Conservation (phyloP, 1,140 invertebrate genomes). For the Campoletis sonorensis region DNA sequence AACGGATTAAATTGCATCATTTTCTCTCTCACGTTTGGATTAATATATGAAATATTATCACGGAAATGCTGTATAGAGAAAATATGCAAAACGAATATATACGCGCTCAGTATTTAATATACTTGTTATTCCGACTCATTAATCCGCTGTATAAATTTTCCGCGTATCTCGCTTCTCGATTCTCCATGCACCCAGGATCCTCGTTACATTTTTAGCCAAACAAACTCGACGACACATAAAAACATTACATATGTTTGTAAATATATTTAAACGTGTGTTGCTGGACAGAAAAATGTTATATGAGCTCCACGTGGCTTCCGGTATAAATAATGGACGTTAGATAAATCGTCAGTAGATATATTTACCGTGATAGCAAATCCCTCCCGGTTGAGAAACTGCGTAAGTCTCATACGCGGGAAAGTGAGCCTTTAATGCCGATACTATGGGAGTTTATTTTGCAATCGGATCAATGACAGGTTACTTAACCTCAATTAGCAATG, state of each 20-base stretch:
- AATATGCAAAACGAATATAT: neutral
- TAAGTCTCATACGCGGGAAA: neutral
- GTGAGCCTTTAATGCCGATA: constrained; percentile 1
- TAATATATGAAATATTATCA: constrained; percentile 43
- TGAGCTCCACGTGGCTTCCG: neutral
- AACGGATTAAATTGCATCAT: constrained; percentile 41
- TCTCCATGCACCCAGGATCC: neutral
- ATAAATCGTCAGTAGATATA: constrained; percentile 46
- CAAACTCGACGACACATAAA: neutral
- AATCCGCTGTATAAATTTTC: constrained; percentile 34
- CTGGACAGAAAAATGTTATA: neutral
- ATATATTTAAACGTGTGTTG: too few relatives aligned
- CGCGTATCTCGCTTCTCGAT: constrained; percentile 11
- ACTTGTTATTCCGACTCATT: constrained; percentile 38
- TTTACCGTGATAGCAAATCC: constrained; percentile 32
- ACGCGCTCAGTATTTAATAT: constrained; percentile 29
- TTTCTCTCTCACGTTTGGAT: constrained; percentile 12
- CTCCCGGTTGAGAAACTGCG: neutral
- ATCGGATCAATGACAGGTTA: constrained; percentile 52
- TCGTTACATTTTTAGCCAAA: neutral
- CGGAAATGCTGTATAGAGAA: constrained; percentile 26
- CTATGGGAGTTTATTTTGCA: constrained; percentile 44
- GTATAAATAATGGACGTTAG: constrained; percentile 25
- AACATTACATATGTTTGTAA: too few relatives aligned
- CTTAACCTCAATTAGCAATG: constrained; percentile 50